Conservation (phyloP, 2,797 vertebrate species). For the Xiphophorus birchmanni region DNA sequence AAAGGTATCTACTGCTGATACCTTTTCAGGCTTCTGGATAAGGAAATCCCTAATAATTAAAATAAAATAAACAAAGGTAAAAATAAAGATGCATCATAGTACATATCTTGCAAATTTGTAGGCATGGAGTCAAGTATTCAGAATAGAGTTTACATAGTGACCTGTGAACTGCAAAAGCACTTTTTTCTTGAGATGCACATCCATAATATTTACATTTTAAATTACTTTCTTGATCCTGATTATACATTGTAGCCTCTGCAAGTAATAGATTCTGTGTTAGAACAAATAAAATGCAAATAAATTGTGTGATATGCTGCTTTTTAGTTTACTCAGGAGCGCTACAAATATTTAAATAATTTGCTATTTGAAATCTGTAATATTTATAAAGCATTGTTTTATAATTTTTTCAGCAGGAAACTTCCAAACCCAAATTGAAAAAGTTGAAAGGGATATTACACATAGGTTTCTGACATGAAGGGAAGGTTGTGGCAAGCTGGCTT, state of each 20-base stretch:
- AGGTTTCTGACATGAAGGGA: conserved; percentile 36
- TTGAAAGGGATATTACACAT: conserved; percentile 38
- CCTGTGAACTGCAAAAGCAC: background rate
- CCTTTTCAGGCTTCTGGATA: background rate
- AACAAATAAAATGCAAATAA: conserved; percentile 13
- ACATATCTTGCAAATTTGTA: background rate
- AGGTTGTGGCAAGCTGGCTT: conserved; percentile 32
- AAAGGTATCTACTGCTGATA: background rate
- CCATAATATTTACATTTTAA: conserved; percentile 11
- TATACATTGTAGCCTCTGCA: conserved; percentile 6
- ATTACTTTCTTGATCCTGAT: conserved; percentile 13
- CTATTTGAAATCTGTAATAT: background rate
- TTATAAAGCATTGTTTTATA: background rate
- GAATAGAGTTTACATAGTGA: background rate
- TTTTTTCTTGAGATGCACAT: background rate
- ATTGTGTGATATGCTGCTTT: background rate
- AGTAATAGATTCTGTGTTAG: background rate
- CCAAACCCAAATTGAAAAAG: conserved; percentile 15
- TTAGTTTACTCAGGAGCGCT: conserved; percentile 14
- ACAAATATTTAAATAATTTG: conserved; percentile 11
- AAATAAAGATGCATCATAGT: background rate
- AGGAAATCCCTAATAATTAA: background rate
- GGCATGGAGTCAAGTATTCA: background rate
- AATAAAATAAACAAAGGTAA: background rate
- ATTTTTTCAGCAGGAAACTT: background rate